Conservation (phyloP, 2,888 invertebrate genomes). For the Anorthoa munda region DNA sequence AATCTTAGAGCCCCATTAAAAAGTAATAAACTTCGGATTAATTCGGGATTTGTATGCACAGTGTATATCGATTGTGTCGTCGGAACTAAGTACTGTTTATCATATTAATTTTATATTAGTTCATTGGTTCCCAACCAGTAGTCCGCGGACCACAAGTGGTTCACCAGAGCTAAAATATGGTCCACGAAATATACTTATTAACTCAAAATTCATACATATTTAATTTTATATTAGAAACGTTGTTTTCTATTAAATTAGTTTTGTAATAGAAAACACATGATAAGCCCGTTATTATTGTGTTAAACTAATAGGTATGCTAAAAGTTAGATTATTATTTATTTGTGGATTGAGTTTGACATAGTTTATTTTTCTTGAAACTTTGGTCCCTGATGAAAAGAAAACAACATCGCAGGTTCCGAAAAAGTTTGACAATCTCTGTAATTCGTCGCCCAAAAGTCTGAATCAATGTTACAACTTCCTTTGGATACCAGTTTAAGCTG, state of each 20-base stretch:
- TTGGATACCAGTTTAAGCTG: slow-evolving; percentile 24
- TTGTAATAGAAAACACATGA: no score
- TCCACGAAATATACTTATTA: neutral
- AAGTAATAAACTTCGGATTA: slow-evolving; percentile 50
- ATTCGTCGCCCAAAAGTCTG: slow-evolving; percentile 39
- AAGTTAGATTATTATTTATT: neutral
- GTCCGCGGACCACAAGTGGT: neutral
- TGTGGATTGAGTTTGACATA: neutral
- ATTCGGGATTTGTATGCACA: slow-evolving; percentile 52
- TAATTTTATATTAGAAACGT: neutral
- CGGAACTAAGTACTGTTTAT: slow-evolving; percentile 38
- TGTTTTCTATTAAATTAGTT: neutral
- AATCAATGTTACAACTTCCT: slow-evolving; percentile 52
- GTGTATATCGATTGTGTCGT: slow-evolving; percentile 31
- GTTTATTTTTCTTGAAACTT: neutral
- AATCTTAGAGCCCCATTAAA: slow-evolving; percentile 50
- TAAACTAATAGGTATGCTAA: no score
- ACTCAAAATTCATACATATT: neutral
- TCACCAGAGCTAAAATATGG: neutral
- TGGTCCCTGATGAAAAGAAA: no score
- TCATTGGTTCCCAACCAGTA: neutral
- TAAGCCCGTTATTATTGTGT: no score
- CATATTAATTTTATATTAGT: slow-evolving; percentile 54
- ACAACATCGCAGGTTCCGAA: neutral
- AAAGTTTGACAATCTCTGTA: neutral